Conservation (phyloP, 2,113 vertebrate genomes). For the Nesogale talazaci region DNA sequence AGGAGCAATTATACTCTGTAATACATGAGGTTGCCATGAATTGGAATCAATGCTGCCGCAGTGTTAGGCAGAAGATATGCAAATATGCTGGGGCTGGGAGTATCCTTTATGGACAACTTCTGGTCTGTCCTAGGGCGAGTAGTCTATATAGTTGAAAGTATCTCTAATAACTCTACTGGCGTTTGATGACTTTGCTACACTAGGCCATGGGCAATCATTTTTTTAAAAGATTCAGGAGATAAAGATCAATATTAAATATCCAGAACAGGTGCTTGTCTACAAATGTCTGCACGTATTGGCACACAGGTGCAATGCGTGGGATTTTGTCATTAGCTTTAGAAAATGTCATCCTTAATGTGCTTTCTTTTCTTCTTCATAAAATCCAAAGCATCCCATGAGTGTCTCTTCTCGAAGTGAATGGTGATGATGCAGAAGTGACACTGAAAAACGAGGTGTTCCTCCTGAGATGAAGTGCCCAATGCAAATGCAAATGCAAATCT, state of each 20-base stretch:
- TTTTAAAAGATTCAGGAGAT: slow-evolving; percentile 49
- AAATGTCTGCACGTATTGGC: not conserved
- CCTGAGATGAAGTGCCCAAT: not conserved
- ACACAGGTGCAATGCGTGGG: slow-evolving; percentile 46
- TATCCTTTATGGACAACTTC: not conserved
- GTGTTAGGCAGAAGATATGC: not conserved
- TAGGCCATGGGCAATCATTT: not conserved
- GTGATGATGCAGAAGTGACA: slow-evolving; percentile 10
- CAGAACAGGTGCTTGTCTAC: slow-evolving; percentile 57
- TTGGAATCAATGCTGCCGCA: not conserved
- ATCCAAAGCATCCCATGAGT: not conserved
- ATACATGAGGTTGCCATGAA: not conserved
- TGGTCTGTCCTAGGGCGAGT: not conserved
- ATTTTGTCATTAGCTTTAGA: slow-evolving; percentile 60
- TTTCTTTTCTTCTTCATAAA: not conserved
- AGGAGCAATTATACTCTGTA: not conserved
- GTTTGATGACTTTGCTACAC: slow-evolving; percentile 38
- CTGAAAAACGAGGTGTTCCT: not conserved
- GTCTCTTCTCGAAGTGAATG: not conserved
- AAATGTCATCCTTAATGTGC: not conserved
- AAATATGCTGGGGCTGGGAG: not conserved
- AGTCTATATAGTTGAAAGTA: not conserved
- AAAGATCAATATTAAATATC: slow-evolving; percentile 66
- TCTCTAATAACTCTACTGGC: not conserved
- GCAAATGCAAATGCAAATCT: slow-evolving; percentile 39